A percentile compares a stretch with the other conserved stretches of the same genome.
These are phyloP conservation scores for Mormyrus iriodes DNA, from an alignment of 2,113 vertebrate species.

Conservation along the genomic window DNA sequence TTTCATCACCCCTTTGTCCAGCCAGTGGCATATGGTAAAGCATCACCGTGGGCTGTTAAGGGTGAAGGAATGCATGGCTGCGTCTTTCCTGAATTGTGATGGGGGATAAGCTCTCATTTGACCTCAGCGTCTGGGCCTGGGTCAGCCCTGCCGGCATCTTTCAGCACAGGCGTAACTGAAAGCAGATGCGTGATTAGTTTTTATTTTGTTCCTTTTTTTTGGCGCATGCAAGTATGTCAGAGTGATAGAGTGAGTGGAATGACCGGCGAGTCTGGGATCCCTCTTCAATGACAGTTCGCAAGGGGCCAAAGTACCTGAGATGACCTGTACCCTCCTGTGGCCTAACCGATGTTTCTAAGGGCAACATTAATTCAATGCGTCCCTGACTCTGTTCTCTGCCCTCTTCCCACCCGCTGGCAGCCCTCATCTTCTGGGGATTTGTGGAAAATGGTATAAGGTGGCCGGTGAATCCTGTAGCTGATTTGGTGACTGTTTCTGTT, in stretches of 20 bases:
- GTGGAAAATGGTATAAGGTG: neutral
- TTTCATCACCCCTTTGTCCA: neutral
- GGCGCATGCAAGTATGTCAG: neutral
- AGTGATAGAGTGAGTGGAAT: neutral
- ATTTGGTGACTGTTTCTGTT: neutral
- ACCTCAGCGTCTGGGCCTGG: neutral
- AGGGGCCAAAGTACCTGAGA: neutral
- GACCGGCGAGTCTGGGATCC: neutral
- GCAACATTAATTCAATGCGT: neutral
- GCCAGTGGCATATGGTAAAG: neutral
- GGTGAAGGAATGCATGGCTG: neutral
- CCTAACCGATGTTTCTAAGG: neutral
- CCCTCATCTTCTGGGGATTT: neutral
- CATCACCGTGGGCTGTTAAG: neutral
- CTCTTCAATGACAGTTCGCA: neutral
- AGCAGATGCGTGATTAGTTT: neutral
- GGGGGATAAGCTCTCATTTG: neutral
- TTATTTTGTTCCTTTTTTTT: neutral
- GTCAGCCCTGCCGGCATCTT: neutral
- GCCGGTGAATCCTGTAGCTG: neutral
- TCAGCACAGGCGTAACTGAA: neutral
- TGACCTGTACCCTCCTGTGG: neutral
- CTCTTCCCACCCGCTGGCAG: neutral
- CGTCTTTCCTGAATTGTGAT: neutral
- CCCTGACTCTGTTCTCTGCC: neutral